Percentiles rank a stretch among this genome's conserved stretches.
Conservation (phyloP, 1,140 invertebrate genomes). For the Calliopsis andreniformis region DNA sequence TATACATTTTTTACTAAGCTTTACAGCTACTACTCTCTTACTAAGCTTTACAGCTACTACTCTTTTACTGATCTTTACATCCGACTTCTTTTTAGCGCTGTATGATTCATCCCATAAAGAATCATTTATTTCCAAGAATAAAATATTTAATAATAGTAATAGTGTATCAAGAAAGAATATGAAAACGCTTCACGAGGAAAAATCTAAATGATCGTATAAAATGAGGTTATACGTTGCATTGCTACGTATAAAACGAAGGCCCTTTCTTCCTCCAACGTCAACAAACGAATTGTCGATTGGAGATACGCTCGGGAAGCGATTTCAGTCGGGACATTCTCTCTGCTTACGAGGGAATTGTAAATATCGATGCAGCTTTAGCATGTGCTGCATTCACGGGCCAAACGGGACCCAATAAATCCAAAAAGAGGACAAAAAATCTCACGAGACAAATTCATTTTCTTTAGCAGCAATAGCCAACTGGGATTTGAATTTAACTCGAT, state of each 20-base stretch:
- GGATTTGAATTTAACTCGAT: constrained; percentile 39
- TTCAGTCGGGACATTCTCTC: constrained; percentile 7
- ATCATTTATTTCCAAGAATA: too few species aligned
- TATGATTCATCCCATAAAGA: too few species aligned
- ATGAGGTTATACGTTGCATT: not conserved
- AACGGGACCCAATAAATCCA: not conserved
- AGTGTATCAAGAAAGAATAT: constrained; percentile 6
- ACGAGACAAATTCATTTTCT: constrained; percentile 33
- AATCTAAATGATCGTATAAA: not conserved
- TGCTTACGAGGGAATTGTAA: constrained; percentile 18
- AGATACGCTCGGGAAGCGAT: constrained; percentile 13
- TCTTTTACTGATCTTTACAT: too few species aligned
- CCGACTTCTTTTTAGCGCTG: too few species aligned
- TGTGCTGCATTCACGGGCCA: not conserved
- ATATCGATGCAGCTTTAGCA: constrained; percentile 29
- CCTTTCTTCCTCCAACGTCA: not conserved
- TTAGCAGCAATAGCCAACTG: constrained; percentile 14
- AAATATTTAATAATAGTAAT: constrained; percentile 19
- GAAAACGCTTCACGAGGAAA: not conserved
- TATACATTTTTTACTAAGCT: too few species aligned
- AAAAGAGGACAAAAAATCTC: constrained; percentile 2
- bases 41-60: too few species aligned
- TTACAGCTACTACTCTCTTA: too few species aligned
- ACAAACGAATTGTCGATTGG: constrained; percentile 33
- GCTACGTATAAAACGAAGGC: not conserved